Conservation (phyloP, 2,113 vertebrate genomes). For the Scartelaos histophorus region DNA sequence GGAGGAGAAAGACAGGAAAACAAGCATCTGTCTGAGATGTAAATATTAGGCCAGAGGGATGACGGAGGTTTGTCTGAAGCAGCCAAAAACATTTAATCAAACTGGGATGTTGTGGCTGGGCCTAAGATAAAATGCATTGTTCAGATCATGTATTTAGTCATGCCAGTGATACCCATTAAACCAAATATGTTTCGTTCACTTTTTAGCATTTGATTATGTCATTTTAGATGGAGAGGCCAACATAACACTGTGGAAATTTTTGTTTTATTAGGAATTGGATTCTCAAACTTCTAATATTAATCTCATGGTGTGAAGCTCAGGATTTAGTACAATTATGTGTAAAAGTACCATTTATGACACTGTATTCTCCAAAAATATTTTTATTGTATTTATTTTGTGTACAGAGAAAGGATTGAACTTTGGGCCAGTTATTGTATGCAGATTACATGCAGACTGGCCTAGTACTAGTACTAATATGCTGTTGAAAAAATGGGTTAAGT, state of each 20-base stretch:
- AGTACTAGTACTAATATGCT: too few species aligned
- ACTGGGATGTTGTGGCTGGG: conserved; percentile 18
- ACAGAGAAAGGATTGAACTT: too few species aligned
- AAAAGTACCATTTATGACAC: too few species aligned
- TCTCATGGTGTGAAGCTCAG: too few species aligned
- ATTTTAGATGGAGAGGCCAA: neutral
- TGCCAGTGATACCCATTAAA: neutral
- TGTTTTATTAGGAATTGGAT: neutral
- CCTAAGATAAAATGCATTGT: conserved; percentile 18
- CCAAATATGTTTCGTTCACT: neutral
- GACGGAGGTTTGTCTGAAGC: conserved; percentile 32
- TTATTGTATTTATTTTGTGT: too few species aligned
- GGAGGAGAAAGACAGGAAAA: conserved; percentile 51
- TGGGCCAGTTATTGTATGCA: too few species aligned
- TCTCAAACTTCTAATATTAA: too few species aligned
- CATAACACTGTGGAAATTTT: neutral
- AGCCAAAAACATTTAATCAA: conserved; percentile 13
- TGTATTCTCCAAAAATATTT: too few species aligned
- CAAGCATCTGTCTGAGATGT: conserved; percentile 52
- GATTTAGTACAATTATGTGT: too few species aligned
- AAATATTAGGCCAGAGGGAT: conserved; percentile 35
- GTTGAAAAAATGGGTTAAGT: too few species aligned
- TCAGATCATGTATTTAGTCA: neutral
- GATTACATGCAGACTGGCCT: too few species aligned
- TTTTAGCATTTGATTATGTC: neutral